Base-by-base conservation (phyloP, 2,888 invertebrate genomes). In the Meganola albula region DNA sequence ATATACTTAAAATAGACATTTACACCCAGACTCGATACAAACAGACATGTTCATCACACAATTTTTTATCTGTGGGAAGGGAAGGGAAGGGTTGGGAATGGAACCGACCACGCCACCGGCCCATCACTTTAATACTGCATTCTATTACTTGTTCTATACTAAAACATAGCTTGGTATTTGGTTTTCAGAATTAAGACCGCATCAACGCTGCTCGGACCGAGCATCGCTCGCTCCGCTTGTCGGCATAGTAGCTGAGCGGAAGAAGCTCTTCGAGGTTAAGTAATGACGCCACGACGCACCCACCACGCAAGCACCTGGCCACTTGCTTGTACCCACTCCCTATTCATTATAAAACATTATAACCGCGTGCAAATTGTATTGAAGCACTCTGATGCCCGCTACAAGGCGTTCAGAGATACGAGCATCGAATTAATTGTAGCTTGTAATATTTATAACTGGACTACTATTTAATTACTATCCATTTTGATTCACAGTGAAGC, bases 201-300 rank as follows among this genome's bases (percentile, higher is more conserved):
- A 47, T 12, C 60, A 73, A 45, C 78, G 82, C 42, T 80, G 86
- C 58, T 70, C 80, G 50, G 74, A 70, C 29, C 72, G 72, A 44
- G 53, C 60, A 49, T 75, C 86, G 62, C 70, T 82, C 74, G 79
- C 79, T 66, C 88, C 90, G 66, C 88, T 89, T 61, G 88, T 86
- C 73, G 92, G 92, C 73, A 89, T 91, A 89, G 92, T 92, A 80
- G 91, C 91, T 63, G 91, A 91, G 78, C 88, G 90, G 66, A 89
- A 90, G 78, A 90, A 90, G 75, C 88, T 88, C 69, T 91, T 91
- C 82, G 90, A 91, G 73, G 78, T 87, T 29, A 63, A 44, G 51
- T 45, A 38, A 39, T 25, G n/a, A 24, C 34, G 34, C 29, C 26
- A 52, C 46, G 45, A 39, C 44, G 50, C 66, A 58, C 79, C 80